Conservation (phyloP, 2,888 invertebrate genomes). For the Scelioninae gen. 2 region DNA sequence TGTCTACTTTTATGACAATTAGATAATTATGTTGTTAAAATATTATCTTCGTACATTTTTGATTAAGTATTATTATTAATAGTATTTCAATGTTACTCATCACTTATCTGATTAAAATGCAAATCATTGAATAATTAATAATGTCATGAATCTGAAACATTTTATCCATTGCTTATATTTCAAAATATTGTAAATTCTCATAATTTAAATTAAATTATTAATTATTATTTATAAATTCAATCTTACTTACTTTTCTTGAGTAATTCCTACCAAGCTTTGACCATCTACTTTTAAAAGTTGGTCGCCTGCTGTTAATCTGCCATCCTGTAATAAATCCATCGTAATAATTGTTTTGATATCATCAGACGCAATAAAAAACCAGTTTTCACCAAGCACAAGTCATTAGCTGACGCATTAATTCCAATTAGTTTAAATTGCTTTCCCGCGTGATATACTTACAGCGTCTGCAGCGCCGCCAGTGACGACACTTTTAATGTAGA, state of each 20-base stretch:
- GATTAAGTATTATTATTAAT: too few species aligned
- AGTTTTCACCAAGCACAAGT: constrained; percentile 10
- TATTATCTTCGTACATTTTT: too few species aligned
- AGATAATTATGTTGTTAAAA: too few species aligned
- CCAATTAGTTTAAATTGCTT: constrained; percentile 7
- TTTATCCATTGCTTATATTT: too few species aligned
- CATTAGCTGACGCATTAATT: constrained; percentile 20
- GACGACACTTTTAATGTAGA: constrained; percentile 99
- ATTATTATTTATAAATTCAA: not conserved
- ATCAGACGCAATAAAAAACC: not conserved
- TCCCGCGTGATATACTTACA: constrained; percentile 72
- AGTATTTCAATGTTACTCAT: too few species aligned
- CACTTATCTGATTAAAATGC: too few species aligned
- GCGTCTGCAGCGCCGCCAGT: constrained; percentile 94
- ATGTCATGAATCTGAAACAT: too few species aligned
- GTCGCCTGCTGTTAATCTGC: constrained; percentile 96
- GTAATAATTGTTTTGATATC: constrained; percentile 7
- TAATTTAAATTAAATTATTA: too few species aligned
- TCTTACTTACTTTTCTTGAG: constrained; percentile 79
- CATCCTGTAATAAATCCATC: constrained; percentile 80
- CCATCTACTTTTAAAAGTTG: constrained; percentile 98
- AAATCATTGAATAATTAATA: too few species aligned
- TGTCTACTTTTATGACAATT: too few species aligned
- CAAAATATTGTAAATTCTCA: too few species aligned
- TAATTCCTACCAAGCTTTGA: constrained; percentile 89